A percentile compares a stretch with the other conserved stretches of the same genome.
Evolutionary conservation across 1,140 invertebrate genomes (phyloP).

Genomic region (Rhizoglyphus robini): DNA sequence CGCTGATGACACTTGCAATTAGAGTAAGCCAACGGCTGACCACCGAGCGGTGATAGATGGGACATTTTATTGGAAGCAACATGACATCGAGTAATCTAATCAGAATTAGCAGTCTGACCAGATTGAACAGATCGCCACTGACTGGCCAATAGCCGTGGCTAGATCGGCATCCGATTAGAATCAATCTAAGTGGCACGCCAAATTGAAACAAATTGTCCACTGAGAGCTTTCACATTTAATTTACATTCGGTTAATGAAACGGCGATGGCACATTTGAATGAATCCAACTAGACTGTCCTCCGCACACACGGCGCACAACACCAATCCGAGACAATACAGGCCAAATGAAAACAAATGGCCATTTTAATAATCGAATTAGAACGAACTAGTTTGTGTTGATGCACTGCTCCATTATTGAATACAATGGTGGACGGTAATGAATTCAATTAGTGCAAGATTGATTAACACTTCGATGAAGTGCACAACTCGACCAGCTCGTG

Average conservation of each 20-base stretch:
- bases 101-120: too few relatives aligned
- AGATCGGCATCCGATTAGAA: too few relatives aligned
- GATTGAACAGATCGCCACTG: too few relatives aligned
- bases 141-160: too few relatives aligned
- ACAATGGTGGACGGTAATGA: too few relatives aligned
- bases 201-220: conserved; percentile 1
- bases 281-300: neutral
- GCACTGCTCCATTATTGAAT: neutral
- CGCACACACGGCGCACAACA: too few relatives aligned
- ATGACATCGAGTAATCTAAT: too few relatives aligned
- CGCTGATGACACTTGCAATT: neutral
- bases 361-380: conserved; percentile 1
- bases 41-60: neutral
- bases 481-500: too few relatives aligned
- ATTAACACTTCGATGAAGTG: too few relatives aligned
- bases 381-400: neutral
- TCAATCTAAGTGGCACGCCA: neutral
- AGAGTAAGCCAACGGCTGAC: neutral
- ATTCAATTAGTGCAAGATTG: too few relatives aligned
- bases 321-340: neutral
- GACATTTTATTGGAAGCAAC: neutral
- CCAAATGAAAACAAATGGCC: conserved; percentile 11
- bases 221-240: conserved; percentile 1
- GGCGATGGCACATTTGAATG: neutral
- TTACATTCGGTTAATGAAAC: neutral